A percentile compares a stretch with the other conserved stretches of the same genome.
These are phyloP conservation scores for Monomorium pharaonis DNA, from an alignment of 1,140 invertebrate genomes.

Conservation along the genomic window DNA sequence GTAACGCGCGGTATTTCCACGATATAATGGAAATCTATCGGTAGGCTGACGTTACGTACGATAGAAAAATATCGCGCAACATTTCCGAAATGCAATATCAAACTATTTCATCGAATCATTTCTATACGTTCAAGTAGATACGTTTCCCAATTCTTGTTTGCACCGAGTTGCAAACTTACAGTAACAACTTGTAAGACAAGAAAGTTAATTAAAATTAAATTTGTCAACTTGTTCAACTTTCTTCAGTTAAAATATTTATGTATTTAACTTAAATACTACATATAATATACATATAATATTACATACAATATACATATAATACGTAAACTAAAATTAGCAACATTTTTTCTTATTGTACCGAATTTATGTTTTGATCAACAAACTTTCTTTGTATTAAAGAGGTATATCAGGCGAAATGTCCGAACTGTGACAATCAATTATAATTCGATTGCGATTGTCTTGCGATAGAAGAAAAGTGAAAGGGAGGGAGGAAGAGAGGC, in stretches of 20 bases:
- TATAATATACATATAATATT: too few relatives aligned
- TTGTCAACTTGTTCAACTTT: too few relatives aligned
- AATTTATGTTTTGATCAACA: conserved; percentile 1
- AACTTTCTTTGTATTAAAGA: background rate
- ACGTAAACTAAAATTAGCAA: too few relatives aligned
- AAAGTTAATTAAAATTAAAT: too few relatives aligned
- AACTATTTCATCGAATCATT: too few relatives aligned
- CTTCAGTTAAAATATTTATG: too few relatives aligned
- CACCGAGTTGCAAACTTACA: background rate
- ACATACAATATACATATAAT: too few relatives aligned
- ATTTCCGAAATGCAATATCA: background rate
- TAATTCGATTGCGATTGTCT: background rate
- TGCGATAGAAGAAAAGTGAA: background rate
- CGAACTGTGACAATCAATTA: background rate
- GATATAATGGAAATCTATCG: background rate
- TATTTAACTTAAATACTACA: too few relatives aligned
- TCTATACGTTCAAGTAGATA: too few relatives aligned
- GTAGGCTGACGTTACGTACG: background rate
- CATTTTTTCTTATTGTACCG: background rate
- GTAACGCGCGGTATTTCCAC: background rate
- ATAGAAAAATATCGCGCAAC: background rate
- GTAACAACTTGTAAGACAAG: too few relatives aligned
- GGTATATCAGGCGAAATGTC: background rate
- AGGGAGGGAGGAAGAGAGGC: too few relatives aligned
- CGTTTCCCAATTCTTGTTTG: background rate